Conservation (phyloP, 30 jellyfish, hydroid and myxozoan species). For the Hydra vulgaris region DNA sequence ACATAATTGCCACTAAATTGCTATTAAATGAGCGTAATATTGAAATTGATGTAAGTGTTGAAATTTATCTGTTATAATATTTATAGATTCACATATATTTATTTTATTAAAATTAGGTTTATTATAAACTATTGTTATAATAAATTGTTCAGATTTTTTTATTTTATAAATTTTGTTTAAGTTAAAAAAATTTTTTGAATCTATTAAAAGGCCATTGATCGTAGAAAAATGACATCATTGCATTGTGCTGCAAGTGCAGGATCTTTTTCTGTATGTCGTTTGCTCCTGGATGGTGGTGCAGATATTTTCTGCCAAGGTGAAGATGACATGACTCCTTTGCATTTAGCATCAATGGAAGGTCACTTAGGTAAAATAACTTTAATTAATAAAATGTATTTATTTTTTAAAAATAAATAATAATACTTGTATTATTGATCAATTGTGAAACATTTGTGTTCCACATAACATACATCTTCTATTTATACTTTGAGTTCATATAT, state of each 20-base stretch:
- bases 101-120: neutral
- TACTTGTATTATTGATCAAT: neutral
- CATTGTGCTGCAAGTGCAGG: slow-evolving; percentile 92
- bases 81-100: too few relatives aligned
- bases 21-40: slow-evolving; percentile 35
- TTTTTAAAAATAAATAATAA: neutral
- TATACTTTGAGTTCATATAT: neutral
- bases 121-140: too few relatives aligned
- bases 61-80: neutral
- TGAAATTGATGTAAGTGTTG: slow-evolving; percentile 83
- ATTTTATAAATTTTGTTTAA: too few relatives aligned
- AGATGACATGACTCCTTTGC: slow-evolving; percentile 93
- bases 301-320: slow-evolving; percentile 78
- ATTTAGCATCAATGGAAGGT: slow-evolving; percentile 99
- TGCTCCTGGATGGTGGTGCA: slow-evolving; percentile 52
- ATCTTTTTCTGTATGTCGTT: slow-evolving; percentile 38
- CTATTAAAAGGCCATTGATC: slow-evolving; percentile 55
- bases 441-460: neutral
- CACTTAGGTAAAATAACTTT: slow-evolving; percentile 44
- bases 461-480: too few relatives aligned
- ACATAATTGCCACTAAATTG: slow-evolving; percentile 58
- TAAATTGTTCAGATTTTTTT: too few relatives aligned
- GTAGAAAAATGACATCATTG: slow-evolving; percentile 86
- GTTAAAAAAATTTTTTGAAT: too few relatives aligned
- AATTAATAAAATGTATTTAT: too few relatives aligned